Base-by-base conservation (phyloP, 2,888 invertebrate genomes). In the Morpho helenor region DNA sequence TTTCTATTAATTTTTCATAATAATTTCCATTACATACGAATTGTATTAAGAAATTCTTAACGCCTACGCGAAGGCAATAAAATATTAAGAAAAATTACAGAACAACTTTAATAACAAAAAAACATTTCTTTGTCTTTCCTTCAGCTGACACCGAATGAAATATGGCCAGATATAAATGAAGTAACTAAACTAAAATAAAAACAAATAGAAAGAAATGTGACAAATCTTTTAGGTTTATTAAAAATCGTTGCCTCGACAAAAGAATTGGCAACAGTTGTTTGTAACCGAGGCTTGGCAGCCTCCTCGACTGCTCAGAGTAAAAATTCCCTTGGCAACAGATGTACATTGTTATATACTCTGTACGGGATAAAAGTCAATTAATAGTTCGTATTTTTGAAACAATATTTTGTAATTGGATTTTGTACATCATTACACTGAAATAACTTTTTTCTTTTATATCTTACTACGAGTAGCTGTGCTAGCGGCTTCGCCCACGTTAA, bases 221-320 rank as follows among this genome's bases (percentile, higher is more conserved):
- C 61, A 55, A 61, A 51, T 61, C 54, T 57, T 52, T 51, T 52
- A 54, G 59, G 49, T 57, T 62, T 62, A 60, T 63, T 60, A 60
- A 58, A 63, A 57, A 60, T 60, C 52, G 61, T 59, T 55, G 61
- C 59, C 49, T 59, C 57, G 54, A 52, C 54, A 48, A 60, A 62
- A 56, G 55, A 58, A 52, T 57, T 58, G 59, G 63, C 58, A 58
- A 53, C 63, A 63, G 56, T 56, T 63, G 63, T 60, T 60, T 56
- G 53, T 55, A 55, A 49, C 50, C 51, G 52, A 55, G 39, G 59
- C 56, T 60, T 63, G 61, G 61, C 56, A 59, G 53, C 50, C 56
- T 47, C 16, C 22, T n/a, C 42, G 52, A 9, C 42, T 48, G 48
- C 49, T 52, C 48, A n/a, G 52, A 39, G 41, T 53, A 57, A 52